Evolutionary conservation across 2,797 vertebrate species (phyloP).

Genomic region (Coendou prehensilis): DNA sequence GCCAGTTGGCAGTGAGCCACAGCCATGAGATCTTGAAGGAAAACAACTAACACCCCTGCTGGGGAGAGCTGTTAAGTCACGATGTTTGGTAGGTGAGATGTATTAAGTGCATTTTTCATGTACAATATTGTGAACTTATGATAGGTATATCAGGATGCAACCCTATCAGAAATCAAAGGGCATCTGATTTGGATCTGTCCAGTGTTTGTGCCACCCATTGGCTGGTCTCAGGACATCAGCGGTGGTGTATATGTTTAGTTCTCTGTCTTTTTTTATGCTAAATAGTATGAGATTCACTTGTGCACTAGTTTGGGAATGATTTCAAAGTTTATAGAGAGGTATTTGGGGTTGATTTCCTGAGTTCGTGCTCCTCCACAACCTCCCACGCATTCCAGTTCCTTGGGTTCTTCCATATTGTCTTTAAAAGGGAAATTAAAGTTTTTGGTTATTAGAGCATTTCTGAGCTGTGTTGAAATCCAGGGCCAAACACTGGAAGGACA

Average conservation of each 20-base stretch:
- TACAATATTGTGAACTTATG: neutral
- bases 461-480: neutral
- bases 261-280: neutral
- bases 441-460: neutral
- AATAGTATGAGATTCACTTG: neutral
- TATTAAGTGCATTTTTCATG: neutral
- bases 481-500: neutral
- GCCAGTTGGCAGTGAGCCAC: neutral
- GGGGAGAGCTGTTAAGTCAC: neutral
- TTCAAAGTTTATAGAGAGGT: neutral
- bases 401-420: neutral
- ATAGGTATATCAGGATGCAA: neutral
- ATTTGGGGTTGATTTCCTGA: neutral
- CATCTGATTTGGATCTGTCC: neutral
- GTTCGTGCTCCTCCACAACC: neutral
- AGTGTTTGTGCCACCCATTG: neutral
- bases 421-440: neutral
- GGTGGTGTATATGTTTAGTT: neutral
- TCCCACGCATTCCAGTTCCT: neutral
- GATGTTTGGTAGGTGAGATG: neutral
- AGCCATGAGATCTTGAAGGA: neutral
- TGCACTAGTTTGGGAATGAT: neutral
- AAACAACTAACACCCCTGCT: neutral
- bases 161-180: neutral
- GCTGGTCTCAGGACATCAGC: neutral